Evolutionary conservation across 1,140 invertebrate species (phyloP).

Genomic region (Pinna nobilis): DNA sequence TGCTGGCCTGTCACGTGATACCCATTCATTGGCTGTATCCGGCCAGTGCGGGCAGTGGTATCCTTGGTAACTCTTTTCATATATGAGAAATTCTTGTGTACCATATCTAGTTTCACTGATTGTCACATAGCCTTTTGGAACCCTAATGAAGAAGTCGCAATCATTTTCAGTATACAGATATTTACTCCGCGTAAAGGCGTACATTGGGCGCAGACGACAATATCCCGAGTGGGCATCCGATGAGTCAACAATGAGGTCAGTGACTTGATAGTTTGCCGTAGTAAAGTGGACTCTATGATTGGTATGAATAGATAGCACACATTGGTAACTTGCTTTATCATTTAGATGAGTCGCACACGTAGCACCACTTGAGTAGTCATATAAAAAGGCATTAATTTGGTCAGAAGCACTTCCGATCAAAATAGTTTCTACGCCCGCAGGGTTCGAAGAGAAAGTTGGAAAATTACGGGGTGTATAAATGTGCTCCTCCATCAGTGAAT

Average conservation of each 20-base stretch:
- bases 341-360: not conserved
- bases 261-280: no score
- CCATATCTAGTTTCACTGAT: not conserved
- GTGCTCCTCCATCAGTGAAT: no score
- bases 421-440: not conserved
- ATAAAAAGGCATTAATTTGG: not conserved
- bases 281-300: no score
- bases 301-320: no score
- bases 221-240: not conserved
- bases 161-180: not conserved
- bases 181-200: not conserved
- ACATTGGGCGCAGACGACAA: not conserved
- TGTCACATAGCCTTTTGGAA: not conserved
- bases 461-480: no score
- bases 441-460: not conserved
- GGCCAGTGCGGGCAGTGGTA: slow-evolving; percentile 18
- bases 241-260: no score
- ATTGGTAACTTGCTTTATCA: not conserved
- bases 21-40: slow-evolving; percentile 19
- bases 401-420: not conserved
- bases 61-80: not conserved
- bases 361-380: not conserved
- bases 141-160: not conserved
- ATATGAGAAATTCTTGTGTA: not conserved
- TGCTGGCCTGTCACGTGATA: slow-evolving; percentile 8